Percentiles rank a stretch among this genome's conserved stretches.
Evolutionary conservation across 2,797 vertebrate genomes (phyloP).

Genomic region (Smutsia temminckii): DNA sequence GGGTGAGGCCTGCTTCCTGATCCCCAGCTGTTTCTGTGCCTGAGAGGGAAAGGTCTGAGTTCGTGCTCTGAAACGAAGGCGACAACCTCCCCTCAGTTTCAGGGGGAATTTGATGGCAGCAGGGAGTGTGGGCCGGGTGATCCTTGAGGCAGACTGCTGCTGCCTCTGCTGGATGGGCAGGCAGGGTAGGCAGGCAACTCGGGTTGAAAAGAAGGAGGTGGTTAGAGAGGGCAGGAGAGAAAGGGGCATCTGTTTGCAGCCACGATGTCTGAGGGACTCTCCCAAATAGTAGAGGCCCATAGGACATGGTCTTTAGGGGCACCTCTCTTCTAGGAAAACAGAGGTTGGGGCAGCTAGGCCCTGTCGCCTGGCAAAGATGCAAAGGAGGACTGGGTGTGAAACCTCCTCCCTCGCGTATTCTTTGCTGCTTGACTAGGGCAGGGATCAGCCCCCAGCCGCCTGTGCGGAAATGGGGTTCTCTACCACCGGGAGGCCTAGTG

Average conservation of each 20-base stretch:
- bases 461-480: not conserved
- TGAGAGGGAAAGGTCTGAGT: slow-evolving; percentile 54
- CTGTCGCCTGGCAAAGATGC: not conserved
- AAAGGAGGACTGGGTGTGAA: not conserved
- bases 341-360: slow-evolving; percentile 7
- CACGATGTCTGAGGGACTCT: slow-evolving; percentile 8
- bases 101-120: slow-evolving; percentile 28
- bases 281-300: not conserved
- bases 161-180: slow-evolving; percentile 25
- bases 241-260: slow-evolving; percentile 19
- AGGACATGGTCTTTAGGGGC: not conserved
- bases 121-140: not conserved
- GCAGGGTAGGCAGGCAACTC: slow-evolving; percentile 44
- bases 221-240: slow-evolving; percentile 14
- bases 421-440: slow-evolving; percentile 12
- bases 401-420: slow-evolving; percentile 24
- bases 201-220: slow-evolving; percentile 59
- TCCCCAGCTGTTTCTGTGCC: slow-evolving; percentile 39
- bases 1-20: slow-evolving; percentile 66
- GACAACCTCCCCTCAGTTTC: slow-evolving; percentile 41
- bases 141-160: not conserved
- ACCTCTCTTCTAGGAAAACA: not conserved
- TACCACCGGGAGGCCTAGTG: slow-evolving; percentile 29
- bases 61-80: slow-evolving; percentile 34
- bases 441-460: slow-evolving; percentile 38